Evolutionary conservation across 2,113 vertebrate genomes (phyloP).

Genomic region (Pionites leucogaster): DNA sequence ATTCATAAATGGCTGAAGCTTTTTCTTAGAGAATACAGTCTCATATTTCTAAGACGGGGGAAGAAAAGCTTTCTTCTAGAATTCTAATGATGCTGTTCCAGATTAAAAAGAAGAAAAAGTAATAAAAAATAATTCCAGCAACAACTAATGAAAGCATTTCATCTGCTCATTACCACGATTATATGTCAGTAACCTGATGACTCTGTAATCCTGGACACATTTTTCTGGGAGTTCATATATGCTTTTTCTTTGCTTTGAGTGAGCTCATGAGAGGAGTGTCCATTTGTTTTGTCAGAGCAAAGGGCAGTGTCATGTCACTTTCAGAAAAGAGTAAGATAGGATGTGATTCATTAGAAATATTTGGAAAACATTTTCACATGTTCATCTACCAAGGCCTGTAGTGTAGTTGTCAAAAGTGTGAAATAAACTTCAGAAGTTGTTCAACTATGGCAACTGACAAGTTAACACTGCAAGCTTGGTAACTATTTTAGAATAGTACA

Average conservation of each 20-base stretch:
- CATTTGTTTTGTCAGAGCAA: not conserved
- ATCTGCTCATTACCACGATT: not conserved
- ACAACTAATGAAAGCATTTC: not conserved
- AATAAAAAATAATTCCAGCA: not conserved
- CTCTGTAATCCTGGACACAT: not conserved
- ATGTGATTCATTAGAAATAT: not conserved
- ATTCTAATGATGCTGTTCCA: not conserved
- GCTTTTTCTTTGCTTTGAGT: not conserved
- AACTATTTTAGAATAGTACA: not conserved
- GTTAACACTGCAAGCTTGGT: not conserved
- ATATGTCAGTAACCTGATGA: not conserved
- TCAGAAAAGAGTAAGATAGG: not conserved
- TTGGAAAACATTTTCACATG: not conserved
- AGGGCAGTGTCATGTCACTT: not conserved
- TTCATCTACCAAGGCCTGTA: not conserved
- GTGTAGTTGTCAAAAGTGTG: not conserved
- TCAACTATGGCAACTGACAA: not conserved
- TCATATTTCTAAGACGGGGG: not conserved
- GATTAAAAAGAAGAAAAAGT: not conserved
- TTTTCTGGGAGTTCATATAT: not conserved
- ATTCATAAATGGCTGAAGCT: not conserved
- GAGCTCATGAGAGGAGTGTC: not conserved
- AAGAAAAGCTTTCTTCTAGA: not conserved
- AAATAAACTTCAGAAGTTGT: not conserved
- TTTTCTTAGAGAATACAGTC: not conserved